Percentiles rank a stretch among this genome's conserved stretches.
These are phyloP conservation scores for Hesperophylax magnus DNA, from an alignment of 1,140 invertebrate species.

Conservation along the genomic window DNA sequence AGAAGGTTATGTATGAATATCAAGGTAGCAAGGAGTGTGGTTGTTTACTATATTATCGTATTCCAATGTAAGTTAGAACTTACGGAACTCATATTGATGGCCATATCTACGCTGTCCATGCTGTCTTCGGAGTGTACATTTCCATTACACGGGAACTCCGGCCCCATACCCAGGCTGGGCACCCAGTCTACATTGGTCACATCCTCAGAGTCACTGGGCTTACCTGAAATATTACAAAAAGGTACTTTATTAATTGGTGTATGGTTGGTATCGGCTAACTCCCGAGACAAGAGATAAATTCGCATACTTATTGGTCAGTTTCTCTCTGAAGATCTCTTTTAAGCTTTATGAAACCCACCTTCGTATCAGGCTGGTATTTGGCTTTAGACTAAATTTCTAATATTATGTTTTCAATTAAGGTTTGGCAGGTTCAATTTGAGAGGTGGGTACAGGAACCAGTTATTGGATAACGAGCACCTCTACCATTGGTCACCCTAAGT, in stretches of 20 bases:
- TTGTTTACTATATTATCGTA: background rate
- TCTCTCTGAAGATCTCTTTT: no score
- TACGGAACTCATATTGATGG: background rate
- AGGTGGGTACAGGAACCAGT: no score
- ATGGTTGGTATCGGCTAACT: background rate
- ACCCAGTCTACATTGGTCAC: background rate
- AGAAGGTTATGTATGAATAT: no score
- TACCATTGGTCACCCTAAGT: no score
- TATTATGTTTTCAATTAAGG: no score
- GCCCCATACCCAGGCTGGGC: background rate
- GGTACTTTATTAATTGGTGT: background rate
- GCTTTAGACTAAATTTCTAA: no score
- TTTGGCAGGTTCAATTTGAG: no score
- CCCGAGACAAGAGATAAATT: background rate
- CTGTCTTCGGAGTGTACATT: background rate
- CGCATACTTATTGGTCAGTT: no score
- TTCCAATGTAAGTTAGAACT: background rate
- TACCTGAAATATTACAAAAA: constrained; percentile 8
- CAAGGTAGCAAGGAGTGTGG: no score
- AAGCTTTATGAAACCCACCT: no score
- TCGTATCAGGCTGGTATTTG: no score
- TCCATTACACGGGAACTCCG: background rate
- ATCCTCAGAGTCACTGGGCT: constrained; percentile 1
- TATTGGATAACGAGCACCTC: no score
- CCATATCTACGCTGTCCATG: background rate